These are phyloP conservation scores for Cathartes aura DNA, from an alignment of 2,113 vertebrate species.

Conservation along the genomic window DNA sequence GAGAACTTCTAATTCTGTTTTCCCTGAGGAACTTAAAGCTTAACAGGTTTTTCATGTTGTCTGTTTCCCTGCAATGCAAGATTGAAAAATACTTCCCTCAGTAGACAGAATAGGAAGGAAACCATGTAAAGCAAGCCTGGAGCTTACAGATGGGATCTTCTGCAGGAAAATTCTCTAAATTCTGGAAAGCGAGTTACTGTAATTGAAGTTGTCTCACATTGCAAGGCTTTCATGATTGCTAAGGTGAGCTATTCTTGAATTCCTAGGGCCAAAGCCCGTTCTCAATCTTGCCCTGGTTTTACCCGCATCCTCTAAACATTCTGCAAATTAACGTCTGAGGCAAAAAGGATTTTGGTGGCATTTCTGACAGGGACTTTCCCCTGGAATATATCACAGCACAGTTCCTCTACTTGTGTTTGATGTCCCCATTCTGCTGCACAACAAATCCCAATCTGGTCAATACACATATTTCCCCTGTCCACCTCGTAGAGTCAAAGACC, in stretches of 20 bases:
- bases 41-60: not conserved
- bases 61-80: not conserved
- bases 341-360: not conserved
- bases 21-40: not conserved
- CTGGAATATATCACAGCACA: not conserved
- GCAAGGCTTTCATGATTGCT: not conserved
- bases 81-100: not conserved
- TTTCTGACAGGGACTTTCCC: not conserved
- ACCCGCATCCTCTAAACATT: not conserved
- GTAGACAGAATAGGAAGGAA: not conserved
- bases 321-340: not conserved
- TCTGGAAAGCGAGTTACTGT: not conserved
- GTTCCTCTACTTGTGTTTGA: not conserved
- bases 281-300: not conserved
- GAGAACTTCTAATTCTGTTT: not conserved
- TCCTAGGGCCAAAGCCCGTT: not conserved
- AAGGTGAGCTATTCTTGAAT: not conserved
- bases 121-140: not conserved
- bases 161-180: not conserved
- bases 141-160: not conserved
- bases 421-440: not conserved
- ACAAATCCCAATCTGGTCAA: not conserved
- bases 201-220: not conserved
- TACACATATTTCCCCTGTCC: fast-evolving
- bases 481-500: not conserved